Evolutionary conservation across 2,888 invertebrate genomes (phyloP).

Genomic region (Cenopis cana): DNA sequence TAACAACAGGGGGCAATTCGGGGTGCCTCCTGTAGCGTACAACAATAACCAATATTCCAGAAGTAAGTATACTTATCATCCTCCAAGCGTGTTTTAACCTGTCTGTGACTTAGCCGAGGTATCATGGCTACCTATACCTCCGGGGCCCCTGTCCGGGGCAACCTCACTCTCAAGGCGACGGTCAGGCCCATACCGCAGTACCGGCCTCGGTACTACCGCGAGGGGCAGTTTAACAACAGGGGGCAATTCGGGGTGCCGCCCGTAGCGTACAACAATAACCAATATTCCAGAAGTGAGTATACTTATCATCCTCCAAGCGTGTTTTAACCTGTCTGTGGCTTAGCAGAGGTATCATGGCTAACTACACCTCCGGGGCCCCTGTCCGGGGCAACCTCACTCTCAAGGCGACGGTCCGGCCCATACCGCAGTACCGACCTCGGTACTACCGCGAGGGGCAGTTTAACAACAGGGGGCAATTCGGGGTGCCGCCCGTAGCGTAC

Average conservation of each 20-base stretch:
- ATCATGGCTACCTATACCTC: constrained; percentile 98
- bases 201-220: constrained; percentile 75
- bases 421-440: constrained; percentile 82
- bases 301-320: not conserved
- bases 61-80: constrained; percentile 58
- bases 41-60: constrained; percentile 71
- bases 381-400: constrained; percentile 86
- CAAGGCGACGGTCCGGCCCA: too few species aligned
- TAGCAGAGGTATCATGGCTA: constrained; percentile 98
- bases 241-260: constrained; percentile 59
- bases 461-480: constrained; percentile 78
- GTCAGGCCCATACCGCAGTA: constrained; percentile 70
- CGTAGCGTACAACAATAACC: constrained; percentile 58
- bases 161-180: too few species aligned
- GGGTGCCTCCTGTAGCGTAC: constrained; percentile 45
- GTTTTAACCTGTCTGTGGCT: too few species aligned
- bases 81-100: too few species aligned
- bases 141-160: constrained; percentile 94
- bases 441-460: constrained; percentile 76
- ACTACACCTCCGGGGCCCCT: constrained; percentile 97
- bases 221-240: constrained; percentile 81
- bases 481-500: constrained; percentile 45
- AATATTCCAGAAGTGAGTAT: constrained; percentile 71
- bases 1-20: constrained; percentile 78
- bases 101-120: too few species aligned